Evolutionary conservation across 2,797 vertebrate genomes (phyloP).

Genomic region (Notoglanidium macrostoma): DNA sequence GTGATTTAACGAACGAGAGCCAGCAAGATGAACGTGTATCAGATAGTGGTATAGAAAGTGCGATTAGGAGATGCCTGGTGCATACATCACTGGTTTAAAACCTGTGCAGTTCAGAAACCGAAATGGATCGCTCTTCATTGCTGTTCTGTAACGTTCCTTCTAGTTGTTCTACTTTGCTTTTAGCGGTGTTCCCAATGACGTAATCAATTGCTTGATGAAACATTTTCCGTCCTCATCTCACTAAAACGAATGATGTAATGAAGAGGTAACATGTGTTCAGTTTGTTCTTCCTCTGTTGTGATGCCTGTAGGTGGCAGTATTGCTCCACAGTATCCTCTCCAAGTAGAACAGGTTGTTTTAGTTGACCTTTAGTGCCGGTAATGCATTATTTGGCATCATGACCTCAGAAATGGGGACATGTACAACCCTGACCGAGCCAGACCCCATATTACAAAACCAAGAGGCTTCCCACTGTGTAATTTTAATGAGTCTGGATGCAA

Average conservation of each 20-base stretch:
- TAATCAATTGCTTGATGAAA: background rate
- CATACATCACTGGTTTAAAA: background rate
- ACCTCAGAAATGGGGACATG: conserved; percentile 19
- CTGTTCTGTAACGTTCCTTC: background rate
- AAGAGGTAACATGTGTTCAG: background rate
- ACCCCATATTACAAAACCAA: conserved; percentile 12
- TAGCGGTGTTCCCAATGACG: background rate
- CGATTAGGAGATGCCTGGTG: conserved; percentile 16
- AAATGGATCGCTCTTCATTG: background rate
- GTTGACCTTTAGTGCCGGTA: conserved; percentile 15
- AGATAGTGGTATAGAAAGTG: conserved; percentile 13
- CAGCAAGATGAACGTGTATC: conserved; percentile 20
- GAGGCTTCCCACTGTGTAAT: background rate
- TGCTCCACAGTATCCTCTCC: conserved; percentile 61
- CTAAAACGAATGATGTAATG: background rate
- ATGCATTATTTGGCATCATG: conserved; percentile 23
- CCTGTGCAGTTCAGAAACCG: background rate
- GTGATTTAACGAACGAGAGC: conserved; percentile 26
- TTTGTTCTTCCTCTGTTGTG: background rate
- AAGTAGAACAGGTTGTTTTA: background rate
- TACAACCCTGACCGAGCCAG: background rate
- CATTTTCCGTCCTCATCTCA: background rate
- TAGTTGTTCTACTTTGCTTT: background rate
- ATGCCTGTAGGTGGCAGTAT: conserved; percentile 74
- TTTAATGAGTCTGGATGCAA: background rate